phyloP scores from a whole-genome alignment of 2,797 vertebrate genomes.

The Carcharodon carcharias region DNA sequence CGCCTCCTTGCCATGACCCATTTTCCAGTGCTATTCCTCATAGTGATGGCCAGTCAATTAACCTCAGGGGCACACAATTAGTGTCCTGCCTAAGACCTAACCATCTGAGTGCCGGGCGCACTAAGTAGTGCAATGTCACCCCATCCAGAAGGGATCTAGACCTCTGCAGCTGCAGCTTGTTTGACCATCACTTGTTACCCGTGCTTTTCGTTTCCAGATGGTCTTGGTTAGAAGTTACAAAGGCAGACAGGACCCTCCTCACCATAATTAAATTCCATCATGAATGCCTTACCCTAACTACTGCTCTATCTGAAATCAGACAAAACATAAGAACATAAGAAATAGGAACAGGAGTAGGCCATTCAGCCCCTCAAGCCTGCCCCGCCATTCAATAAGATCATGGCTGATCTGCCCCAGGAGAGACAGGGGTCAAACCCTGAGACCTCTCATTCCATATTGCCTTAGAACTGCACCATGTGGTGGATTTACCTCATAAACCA shows the following conservation, averaged over 20 bases:
- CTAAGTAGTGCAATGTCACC: too few species aligned
- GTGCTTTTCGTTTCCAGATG: neutral
- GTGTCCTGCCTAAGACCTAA: too few species aligned
- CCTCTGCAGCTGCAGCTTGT: neutral
- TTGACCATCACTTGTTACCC: neutral
- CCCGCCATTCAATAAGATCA: too few species aligned
- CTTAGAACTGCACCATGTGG: neutral
- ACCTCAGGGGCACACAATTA: neutral
- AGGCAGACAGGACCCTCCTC: neutral
- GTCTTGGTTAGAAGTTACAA: neutral
- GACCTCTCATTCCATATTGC: too few species aligned
- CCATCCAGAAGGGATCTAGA: neutral
- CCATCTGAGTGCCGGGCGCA: neutral
- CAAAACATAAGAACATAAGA: too few species aligned
- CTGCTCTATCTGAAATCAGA: too few species aligned
- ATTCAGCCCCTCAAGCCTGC: too few species aligned
- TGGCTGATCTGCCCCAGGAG: too few species aligned
- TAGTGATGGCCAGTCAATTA: neutral
- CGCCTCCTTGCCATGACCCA: neutral
- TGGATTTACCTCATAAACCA: neutral
- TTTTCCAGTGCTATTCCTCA: neutral
- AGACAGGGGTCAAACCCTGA: too few species aligned
- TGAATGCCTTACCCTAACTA: too few species aligned
- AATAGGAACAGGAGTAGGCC: too few species aligned
- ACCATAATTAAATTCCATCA: too few species aligned